These are phyloP conservation scores for Ectemnius cavifrons DNA, from an alignment of 2,888 invertebrate species.

Conservation along the genomic window DNA sequence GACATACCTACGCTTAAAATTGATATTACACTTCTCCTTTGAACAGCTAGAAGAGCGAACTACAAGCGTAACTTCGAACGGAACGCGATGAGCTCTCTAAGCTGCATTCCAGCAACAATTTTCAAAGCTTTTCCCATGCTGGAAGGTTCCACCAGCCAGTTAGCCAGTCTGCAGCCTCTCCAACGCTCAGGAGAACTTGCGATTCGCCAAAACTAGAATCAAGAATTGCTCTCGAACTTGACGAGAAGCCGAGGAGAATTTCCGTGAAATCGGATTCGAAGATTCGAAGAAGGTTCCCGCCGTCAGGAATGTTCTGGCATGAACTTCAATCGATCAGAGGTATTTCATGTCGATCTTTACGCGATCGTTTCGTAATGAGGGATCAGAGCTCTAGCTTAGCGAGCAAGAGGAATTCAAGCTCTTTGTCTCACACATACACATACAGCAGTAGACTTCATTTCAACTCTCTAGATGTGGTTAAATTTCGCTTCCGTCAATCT, in stretches of 20 bases:
- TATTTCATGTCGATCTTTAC: no score
- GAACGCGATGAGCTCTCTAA: conserved; percentile 3
- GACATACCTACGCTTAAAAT: neutral
- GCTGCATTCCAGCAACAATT: conserved; percentile 1
- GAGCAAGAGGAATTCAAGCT: no score
- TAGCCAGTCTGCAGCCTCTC: neutral
- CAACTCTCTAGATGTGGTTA: no score
- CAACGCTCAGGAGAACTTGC: neutral
- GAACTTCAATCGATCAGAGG: neutral
- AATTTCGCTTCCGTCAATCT: no score
- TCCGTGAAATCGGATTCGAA: no score
- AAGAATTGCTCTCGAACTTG: conserved; percentile 2
- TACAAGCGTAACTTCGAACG: neutral
- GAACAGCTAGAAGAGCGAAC: neutral
- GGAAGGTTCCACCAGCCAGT: no score
- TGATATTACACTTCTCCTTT: neutral
- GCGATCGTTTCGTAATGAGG: no score
- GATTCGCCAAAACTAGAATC: neutral
- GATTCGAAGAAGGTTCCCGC: neutral
- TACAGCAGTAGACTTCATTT: no score
- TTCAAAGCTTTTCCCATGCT: neutral
- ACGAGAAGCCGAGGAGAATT: no score
- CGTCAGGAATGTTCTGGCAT: neutral
- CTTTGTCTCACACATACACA: no score
- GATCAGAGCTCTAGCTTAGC: no score